Evolutionary conservation across 1,140 invertebrate genomes (phyloP), one percentile per base, ranked within the genome.

Genomic region (Macrosteles quadrilineatus): DNA sequence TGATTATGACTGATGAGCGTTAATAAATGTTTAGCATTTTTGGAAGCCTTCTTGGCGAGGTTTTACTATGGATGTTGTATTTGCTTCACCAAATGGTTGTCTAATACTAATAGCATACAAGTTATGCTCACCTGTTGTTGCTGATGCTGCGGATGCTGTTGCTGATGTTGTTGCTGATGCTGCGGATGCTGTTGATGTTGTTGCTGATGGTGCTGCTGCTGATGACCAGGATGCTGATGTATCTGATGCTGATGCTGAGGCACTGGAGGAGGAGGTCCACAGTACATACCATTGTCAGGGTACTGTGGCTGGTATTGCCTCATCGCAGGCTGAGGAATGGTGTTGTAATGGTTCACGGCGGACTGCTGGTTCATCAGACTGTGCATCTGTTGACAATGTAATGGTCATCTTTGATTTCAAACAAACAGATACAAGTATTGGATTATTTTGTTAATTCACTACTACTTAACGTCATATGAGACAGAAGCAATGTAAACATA

Each of bases 141-240:
- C n/a, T n/a, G n/a, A n/a, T n/a, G n/a, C n/a, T n/a, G n/a, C n/a
- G n/a, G n/a, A n/a, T n/a, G n/a, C n/a, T n/a, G n/a, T n/a, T n/a
- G n/a, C n/a, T n/a, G n/a, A n/a, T n/a, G n/a, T n/a, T n/a, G n/a
- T n/a, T n/a, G n/a, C n/a, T n/a, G n/a, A n/a, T n/a, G n/a, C n/a
- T n/a, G n/a, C n/a, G n/a, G n/a, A n/a, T n/a, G n/a, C n/a, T n/a
- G n/a, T n/a, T n/a, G n/a, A n/a, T n/a, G n/a, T n/a, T n/a, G n/a
- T n/a, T n/a, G n/a, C n/a, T n/a, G n/a, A n/a, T n/a, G n/a, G n/a
- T 86, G 84, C 29, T 85, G 84, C 19, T 79, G 79, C 71, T 80
- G 78, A 4, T 36, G 14, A 29, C 17, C 31, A 29, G 21, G 62
- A 1, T 30, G 25, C 17, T 64, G 62, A 11, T 64, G 29, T 3